phyloP scores from a whole-genome alignment of 2,797 vertebrate species.

The Neomorphus geoffroyi region DNA sequence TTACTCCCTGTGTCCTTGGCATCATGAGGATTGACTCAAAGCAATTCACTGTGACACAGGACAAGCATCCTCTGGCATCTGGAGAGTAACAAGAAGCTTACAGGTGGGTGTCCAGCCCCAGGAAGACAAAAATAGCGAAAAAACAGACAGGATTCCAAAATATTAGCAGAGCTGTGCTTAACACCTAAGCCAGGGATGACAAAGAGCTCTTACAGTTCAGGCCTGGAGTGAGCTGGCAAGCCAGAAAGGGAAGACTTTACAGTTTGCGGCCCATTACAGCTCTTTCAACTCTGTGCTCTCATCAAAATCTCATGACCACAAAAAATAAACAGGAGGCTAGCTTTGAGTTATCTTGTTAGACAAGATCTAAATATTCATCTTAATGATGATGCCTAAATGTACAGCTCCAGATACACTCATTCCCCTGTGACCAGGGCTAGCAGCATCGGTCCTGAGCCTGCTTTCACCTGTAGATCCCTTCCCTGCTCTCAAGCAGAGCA shows the following conservation, averaged over 20 bases:
- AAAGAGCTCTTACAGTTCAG: neutral
- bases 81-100: slow-evolving; percentile 3
- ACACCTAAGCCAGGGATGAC: neutral
- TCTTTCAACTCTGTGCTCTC: neutral
- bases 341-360: neutral
- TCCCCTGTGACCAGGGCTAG: neutral
- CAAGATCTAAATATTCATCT: neutral
- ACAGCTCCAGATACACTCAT: neutral
- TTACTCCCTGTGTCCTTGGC: neutral
- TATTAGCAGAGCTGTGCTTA: slow-evolving; percentile 21
- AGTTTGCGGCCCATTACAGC: neutral
- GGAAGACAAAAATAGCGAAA: slow-evolving; percentile 25
- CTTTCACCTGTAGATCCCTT: neutral
- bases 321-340: neutral
- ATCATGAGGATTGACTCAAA: neutral
- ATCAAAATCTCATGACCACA: neutral
- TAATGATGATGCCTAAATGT: neutral
- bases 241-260: neutral
- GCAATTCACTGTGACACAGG: neutral
- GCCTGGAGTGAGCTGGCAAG: neutral
- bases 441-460: neutral
- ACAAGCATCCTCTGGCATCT: neutral
- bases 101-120: neutral
- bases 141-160: neutral
- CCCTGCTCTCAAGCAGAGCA: neutral